Evolutionary conservation across 2,797 vertebrate species (phyloP).

Genomic region (Ispidina lecontei): DNA sequence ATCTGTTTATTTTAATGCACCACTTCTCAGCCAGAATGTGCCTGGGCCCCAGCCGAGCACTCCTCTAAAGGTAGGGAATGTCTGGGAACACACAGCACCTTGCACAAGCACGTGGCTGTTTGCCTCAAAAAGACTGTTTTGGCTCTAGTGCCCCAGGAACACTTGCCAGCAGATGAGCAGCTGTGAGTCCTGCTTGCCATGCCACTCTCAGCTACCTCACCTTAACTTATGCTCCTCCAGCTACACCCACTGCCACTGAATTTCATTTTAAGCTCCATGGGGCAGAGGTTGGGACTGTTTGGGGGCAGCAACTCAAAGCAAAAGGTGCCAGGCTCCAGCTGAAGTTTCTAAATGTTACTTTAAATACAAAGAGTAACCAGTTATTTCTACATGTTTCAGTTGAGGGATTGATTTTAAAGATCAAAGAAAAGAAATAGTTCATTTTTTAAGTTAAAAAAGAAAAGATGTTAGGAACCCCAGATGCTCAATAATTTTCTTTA

Average conservation of each 20-base stretch:
- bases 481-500: not conserved
- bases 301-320: not conserved
- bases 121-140: not conserved
- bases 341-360: not conserved
- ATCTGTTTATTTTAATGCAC: not conserved
- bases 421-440: not conserved
- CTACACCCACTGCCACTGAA: not conserved
- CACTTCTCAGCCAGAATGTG: not conserved
- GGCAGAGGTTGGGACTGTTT: not conserved
- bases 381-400: not conserved
- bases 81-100: rapidly evolving
- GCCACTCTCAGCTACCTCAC: not conserved
- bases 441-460: not conserved
- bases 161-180: not conserved
- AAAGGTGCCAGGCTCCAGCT: not conserved
- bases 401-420: not conserved
- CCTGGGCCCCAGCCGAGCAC: not conserved
- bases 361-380: not conserved
- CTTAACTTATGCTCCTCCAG: not conserved
- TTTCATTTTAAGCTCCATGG: not conserved
- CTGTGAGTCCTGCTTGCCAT: not conserved
- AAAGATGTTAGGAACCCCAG: not conserved
- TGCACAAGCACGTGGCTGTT: rapidly evolving
- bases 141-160: not conserved
- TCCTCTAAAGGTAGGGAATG: not conserved